Evolutionary conservation across 2,113 vertebrate genomes (phyloP).

Genomic region (Euleptes europaea): DNA sequence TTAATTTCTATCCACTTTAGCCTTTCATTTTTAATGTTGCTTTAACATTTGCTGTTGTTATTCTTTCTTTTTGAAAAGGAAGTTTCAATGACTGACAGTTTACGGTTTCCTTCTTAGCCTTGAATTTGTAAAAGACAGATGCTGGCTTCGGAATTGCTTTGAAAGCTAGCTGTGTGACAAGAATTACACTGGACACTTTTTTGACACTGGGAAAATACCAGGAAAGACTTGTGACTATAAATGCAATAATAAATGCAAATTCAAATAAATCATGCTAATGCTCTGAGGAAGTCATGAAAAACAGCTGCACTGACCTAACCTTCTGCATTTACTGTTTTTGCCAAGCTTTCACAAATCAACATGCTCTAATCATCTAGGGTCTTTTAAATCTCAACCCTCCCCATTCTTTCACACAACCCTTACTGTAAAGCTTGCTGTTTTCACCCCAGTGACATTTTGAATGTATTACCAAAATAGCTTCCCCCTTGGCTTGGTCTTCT

Average conservation of each 20-base stretch:
- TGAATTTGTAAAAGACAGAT: conserved; percentile 38
- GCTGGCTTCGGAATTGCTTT: conserved; percentile 29
- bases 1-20: not conserved
- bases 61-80: not conserved
- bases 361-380: conserved; percentile 19
- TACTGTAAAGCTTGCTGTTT: conserved; percentile 49
- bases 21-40: not conserved
- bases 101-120: conserved; percentile 29
- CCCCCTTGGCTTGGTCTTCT: conserved; percentile 4
- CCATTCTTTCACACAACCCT: conserved; percentile 36
- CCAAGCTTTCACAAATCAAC: not conserved
- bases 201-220: conserved; percentile 8
- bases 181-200: conserved; percentile 29
- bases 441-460: conserved; percentile 42
- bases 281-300: conserved; percentile 25
- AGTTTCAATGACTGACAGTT: not conserved
- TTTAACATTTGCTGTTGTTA: not conserved
- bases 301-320: conserved; percentile 21
- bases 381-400: conserved; percentile 46
- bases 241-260: conserved; percentile 40
- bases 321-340: conserved; percentile 15
- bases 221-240: conserved; percentile 29
- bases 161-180: conserved; percentile 17
- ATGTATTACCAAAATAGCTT: conserved; percentile 50
- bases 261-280: conserved; percentile 21